These are phyloP conservation scores for Aleiodes leptofemur DNA, from an alignment of 2,888 invertebrate species.

Conservation along the genomic window DNA sequence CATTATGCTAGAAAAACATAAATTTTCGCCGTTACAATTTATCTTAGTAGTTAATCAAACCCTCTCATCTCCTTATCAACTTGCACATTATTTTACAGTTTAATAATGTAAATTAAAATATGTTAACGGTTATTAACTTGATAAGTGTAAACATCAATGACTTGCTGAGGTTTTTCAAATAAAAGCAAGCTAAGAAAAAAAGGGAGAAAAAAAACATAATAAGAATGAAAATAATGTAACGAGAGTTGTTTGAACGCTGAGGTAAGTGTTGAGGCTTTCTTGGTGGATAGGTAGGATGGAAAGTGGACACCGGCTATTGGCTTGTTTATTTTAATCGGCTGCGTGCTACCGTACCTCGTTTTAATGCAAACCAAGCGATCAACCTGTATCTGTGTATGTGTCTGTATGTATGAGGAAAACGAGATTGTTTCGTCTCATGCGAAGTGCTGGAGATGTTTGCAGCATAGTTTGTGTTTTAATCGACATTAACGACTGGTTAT, in stretches of 20 bases:
- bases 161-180: constrained; percentile 3
- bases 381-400: constrained; percentile 32
- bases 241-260: constrained; percentile 34
- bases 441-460: constrained; percentile 62
- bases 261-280: constrained; percentile 28
- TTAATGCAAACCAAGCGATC: constrained; percentile 56
- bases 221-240: constrained; percentile 15
- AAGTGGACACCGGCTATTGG: constrained; percentile 27
- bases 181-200: constrained; percentile 11
- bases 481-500: constrained; percentile 72
- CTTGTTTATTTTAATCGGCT: constrained; percentile 67
- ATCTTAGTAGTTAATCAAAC: constrained; percentile 11
- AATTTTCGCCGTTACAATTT: neutral
- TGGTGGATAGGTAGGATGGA: constrained; percentile 23
- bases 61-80: neutral
- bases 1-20: neutral
- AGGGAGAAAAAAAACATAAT: constrained; percentile 1
- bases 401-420: constrained; percentile 16
- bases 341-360: constrained; percentile 11
- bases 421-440: constrained; percentile 72
- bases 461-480: constrained; percentile 67
- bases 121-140: constrained; percentile 21
- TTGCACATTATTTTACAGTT: neutral
- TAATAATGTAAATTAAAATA: constrained; percentile 20
- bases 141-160: constrained; percentile 34